Evolutionary conservation across 2,113 vertebrate species (phyloP), one percentile per base, ranked within the genome.

Genomic region (Aythya baeri): DNA sequence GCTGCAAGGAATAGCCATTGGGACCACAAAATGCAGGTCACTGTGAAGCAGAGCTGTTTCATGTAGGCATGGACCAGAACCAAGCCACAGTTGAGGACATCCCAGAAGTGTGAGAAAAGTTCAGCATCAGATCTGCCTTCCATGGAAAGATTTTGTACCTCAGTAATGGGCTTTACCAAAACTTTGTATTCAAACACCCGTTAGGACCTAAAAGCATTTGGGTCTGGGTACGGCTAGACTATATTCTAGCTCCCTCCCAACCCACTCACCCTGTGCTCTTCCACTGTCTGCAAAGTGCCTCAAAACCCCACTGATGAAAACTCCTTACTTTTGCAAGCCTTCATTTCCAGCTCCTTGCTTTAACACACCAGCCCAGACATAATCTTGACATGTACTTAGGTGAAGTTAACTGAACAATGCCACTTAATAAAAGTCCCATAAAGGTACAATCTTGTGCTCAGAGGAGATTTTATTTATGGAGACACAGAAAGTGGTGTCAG

Each of bases 391-490:
- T 43, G 41, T 71, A 49, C 58, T 88, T 78, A 82, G 0, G 1
- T 54, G 77, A 93, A 87, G 68, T 91, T 93, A 88, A 90, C 86
- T 92, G 83, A 97, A 81, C 31, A 95, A 74, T 57, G 82, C 65
- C 74, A 58, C 88, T 94, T 86, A 68, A 84, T 98, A 91, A 92
- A 97, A 75, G 94, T 83, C 87, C n/a, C 82, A 82, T 93, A 93
- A 90, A 94, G 75, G 85, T 62, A 83, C 58, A 62, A 12, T 71
- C 91, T 79, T 86, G 68, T 89, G 44, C 62, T 89, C 9, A 8
- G 59, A 91, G 57, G 81, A 95, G 32, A 91, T 59, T 94, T 96
- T 89, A 92, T 94, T 89, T 80, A 91, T 81, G 85, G 84, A 83
- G 82, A 93, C 90, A 83, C 84, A 96, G 94, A 96, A 95, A 97